Conservation (phyloP, 2,888 invertebrate genomes). For the Cheilosia pagana region DNA sequence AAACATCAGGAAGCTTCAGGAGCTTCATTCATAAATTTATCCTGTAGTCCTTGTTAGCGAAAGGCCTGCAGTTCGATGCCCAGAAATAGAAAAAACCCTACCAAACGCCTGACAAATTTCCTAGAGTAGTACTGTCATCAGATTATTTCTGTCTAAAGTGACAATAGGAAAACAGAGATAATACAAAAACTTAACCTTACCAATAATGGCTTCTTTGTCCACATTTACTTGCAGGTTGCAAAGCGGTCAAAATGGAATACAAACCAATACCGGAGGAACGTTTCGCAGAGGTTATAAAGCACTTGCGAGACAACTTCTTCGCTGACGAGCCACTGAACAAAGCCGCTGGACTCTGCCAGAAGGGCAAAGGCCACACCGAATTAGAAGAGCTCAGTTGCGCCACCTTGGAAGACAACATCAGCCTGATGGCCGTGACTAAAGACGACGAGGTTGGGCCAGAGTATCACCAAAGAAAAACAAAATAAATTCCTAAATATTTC, state of each 20-base stretch:
- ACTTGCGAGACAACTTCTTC: slow-evolving; percentile 90
- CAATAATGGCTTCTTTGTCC: no score
- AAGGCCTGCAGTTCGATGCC: no score
- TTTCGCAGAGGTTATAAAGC: slow-evolving; percentile 87
- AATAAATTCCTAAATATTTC: background rate
- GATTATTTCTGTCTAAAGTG: no score
- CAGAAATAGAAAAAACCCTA: no score
- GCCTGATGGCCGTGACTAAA: slow-evolving; percentile 87
- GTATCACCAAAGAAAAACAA: background rate
- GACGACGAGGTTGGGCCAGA: slow-evolving; percentile 85
- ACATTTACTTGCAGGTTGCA: background rate
- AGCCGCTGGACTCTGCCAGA: slow-evolving; percentile 88
- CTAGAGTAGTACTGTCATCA: no score
- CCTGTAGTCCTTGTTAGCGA: no score
- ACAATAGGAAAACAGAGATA: no score
- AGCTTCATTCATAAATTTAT: no score
- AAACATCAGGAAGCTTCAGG: no score
- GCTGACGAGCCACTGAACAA: slow-evolving; percentile 93
- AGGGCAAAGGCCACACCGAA: slow-evolving; percentile 88
- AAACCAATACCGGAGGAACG: slow-evolving; percentile 80
- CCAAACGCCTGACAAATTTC: no score
- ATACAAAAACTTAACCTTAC: no score
- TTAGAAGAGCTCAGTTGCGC: slow-evolving; percentile 89
- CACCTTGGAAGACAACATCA: slow-evolving; percentile 90
- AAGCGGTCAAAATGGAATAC: slow-evolving; percentile 80